Base-by-base conservation (phyloP, 2,888 invertebrate genomes). In the Drosophila ochracea region DNA sequence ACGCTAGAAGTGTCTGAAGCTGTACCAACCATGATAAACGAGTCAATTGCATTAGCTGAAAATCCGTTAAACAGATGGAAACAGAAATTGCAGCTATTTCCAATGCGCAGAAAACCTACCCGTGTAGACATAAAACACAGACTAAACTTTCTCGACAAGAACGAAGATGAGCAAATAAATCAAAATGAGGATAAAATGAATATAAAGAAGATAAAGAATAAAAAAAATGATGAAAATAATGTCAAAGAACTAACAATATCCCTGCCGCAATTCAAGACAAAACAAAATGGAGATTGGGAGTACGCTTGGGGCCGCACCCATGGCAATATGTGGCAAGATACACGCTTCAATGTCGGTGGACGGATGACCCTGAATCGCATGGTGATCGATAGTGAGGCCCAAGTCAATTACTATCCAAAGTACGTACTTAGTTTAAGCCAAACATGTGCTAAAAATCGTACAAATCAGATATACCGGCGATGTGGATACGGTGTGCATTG, bases 261-360 rank as follows among this genome's bases (percentile, higher is more conserved):
- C 13, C 1, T 65, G 5, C 54, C 43, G 21, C 25, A 4, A 63
- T 35, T 58, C 31, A 19, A 10, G 1, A 58, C 31, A 13, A 43
- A 68, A 19, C 16, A 10, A 0, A 37, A 37, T 3, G 67, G 70
- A 33, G 13, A 49, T 19, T 62, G 61, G 68, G 31, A 53, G 1
- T 1, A 1, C 1, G 5, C 19, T 41, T 37, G 37, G 43, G 60
- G 54, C 21, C 9, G 1, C 3, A 61, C 55, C 1, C 4, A 39
- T 2, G 55, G 41, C 13, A 21, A 39, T 7, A 9, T 57, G 9
- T 67, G 54, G 54, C 11, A 11, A 2, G 67, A 67, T 31, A 67
- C 70, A 1, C 61, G 67, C 1, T 61, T 57, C 4, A 41, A 50
- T 37, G 0, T 2, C 16, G 21, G 4, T 6, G 50, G 16, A 19